Base-by-base conservation (phyloP, 2,888 invertebrate species). In the Meiosimyza decipiens region DNA sequence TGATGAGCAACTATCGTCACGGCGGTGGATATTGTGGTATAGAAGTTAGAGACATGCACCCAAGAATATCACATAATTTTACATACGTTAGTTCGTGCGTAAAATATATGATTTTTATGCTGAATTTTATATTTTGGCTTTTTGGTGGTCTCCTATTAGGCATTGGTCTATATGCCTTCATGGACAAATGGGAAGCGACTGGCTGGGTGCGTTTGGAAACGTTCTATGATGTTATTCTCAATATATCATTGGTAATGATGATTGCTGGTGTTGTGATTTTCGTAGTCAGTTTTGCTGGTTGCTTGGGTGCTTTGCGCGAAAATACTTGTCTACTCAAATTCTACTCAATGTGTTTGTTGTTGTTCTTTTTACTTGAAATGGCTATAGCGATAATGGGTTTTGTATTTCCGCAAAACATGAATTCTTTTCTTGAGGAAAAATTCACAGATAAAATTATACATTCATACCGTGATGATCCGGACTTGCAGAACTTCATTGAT, bases 401-500 rank as follows among this genome's bases (percentile, higher is more conserved):
- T 88, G 95, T 97, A 57, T 97, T 96, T 86, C 96, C 97, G 6
- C 94, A 95, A 78, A 93, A 95, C 22, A 92, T 97, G 87, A 94
- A 95, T 83, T 92, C 94, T 0, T 89, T 95, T 62, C 86, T 97
- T 62, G 95, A 96, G 84, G 93, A 93, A 79, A 94, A 94, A 75
- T 93, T 97, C 82, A 95, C 96, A 0, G 96, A 96, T 83, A 93
- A 95, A 83, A 94, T 96, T 33, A 96, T 98, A 70, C 95, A 95
- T 82, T 93, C 95, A 0, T 97, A 98, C 84, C 90, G 97, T 60
- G 97, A 97, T 84, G 97, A 97, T 88, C 93, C 95, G 0, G 97
- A 98, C 87, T 89, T 97, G 71, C 95, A 96, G 86, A 97, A 97
- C 88, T 92, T 97, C 77, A 97, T 98, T 76, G 97, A 98, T 86